Base-by-base conservation (phyloP, 2,888 invertebrate genomes). In the Pristionchus fissidentatus region DNA sequence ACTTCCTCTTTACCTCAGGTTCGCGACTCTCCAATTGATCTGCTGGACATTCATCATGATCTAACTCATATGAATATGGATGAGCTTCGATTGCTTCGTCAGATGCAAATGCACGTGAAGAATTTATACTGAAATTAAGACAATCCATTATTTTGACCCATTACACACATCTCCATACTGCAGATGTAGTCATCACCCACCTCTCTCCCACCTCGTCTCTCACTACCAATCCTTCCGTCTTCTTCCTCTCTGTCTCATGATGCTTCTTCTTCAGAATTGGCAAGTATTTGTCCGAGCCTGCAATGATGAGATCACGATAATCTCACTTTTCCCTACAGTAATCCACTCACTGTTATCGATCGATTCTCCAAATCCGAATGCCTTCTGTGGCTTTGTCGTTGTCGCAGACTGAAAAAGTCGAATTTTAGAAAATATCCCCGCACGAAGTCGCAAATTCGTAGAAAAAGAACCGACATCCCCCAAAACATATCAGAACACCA, bases 51-150 rank as follows among this genome's bases (percentile, higher is more conserved):
- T 85, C 85, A 79, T 89, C 90, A 66, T 86, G 84, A 1, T 88
- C 86, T 26, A 90, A 57, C 84, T 91, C 91, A 10, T 86, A 84
- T 5, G 86, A 83, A 75, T 91, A 91, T 1, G 91, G 91, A 86
- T 91, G 89, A 10, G 84, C 82, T 19, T 84, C 85, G 49, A 85
- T 85, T 4, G 85, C 84, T 32, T 88, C 87, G 19, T 84, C 85
- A 19, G 60, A 83, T 15, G 15, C 52, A 85, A 86, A 87, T 7
- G 43, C 46, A 5, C 41, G 32, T 19, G 41, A 55, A 41, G 43
- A 52, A 55, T 79, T 81, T 22, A 29, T 35, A 22, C 57, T 78
- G 55, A 29, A 38, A 41, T 41, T 32, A n/a, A 10, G 4, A 8
- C 10, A 70, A 7, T 22, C 15, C 13, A 35, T 38, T 4, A 8